These are phyloP conservation scores for Okamejei kenojei DNA, from an alignment of 2,797 vertebrate genomes.

Conservation along the genomic window DNA sequence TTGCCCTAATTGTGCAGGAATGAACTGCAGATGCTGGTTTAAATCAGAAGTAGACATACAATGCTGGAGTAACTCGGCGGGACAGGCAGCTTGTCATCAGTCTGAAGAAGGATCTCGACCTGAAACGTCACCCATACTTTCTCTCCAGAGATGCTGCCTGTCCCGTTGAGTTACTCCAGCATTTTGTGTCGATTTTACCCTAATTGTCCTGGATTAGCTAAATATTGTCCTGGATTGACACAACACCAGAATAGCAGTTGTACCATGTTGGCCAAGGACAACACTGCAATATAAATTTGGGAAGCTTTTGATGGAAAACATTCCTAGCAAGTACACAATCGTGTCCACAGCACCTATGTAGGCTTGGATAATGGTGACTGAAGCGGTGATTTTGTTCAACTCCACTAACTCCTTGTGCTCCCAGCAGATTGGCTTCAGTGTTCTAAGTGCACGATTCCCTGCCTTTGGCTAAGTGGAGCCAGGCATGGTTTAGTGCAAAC, in stretches of 20 bases:
- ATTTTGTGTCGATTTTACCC: not conserved
- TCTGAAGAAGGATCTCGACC: too few relatives aligned
- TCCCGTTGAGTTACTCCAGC: not conserved
- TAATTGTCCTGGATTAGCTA: not conserved
- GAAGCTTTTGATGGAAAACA: not conserved
- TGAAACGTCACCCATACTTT: too few relatives aligned
- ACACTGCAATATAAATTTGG: not conserved
- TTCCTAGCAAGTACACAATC: not conserved
- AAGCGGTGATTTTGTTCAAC: not conserved
- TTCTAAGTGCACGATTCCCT: not conserved
- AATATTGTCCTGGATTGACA: not conserved
- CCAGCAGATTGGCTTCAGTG: not conserved
- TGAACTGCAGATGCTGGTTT: too few relatives aligned
- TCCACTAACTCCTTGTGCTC: not conserved
- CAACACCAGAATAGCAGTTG: not conserved
- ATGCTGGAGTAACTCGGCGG: too few relatives aligned
- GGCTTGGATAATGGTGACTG: not conserved
- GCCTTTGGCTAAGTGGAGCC: conserved; percentile 3
- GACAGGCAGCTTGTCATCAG: too few relatives aligned
- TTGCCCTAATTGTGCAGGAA: too few relatives aligned
- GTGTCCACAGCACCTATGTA: not conserved
- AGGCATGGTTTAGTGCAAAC: not conserved
- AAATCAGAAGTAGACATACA: too few relatives aligned
- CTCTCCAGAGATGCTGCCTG: too few relatives aligned
- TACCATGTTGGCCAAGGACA: not conserved